phyloP scores from a whole-genome alignment of 2,113 vertebrate species.

The Myotis davidii region DNA sequence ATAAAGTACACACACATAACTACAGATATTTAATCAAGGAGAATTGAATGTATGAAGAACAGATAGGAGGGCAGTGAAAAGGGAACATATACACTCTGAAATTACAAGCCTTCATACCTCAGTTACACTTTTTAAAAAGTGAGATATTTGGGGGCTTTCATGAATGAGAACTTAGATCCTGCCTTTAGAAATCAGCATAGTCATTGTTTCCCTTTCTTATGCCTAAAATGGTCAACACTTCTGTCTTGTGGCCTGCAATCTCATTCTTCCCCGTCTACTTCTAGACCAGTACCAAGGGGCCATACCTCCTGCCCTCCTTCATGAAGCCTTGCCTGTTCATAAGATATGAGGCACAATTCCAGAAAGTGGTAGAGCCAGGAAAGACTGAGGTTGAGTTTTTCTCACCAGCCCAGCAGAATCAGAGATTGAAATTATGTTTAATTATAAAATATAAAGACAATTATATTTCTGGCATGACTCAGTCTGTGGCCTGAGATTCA shows the following conservation, averaged over 20 bases:
- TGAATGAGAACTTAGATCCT: background rate
- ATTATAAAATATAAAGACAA: background rate
- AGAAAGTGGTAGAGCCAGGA: background rate
- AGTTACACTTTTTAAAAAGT: background rate
- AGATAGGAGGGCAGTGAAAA: background rate
- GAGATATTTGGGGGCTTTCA: background rate
- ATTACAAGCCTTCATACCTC: background rate
- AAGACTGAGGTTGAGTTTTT: background rate
- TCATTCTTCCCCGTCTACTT: background rate
- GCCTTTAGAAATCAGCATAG: background rate
- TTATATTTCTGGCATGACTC: background rate
- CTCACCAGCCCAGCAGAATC: background rate
- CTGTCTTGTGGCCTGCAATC: background rate
- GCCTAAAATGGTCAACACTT: background rate
- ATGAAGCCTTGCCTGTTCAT: background rate
- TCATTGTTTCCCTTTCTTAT: background rate
- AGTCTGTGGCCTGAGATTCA: background rate
- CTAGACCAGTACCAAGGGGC: background rate
- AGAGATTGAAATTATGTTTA: background rate
- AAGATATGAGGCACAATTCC: background rate
- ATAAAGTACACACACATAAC: background rate
- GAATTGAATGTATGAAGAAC: background rate
- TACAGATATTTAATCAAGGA: background rate
- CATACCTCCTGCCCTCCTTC: background rate
- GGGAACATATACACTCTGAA: background rate